Base-by-base conservation (phyloP, 2,888 invertebrate genomes). In the Drosophila peninsularis region DNA sequence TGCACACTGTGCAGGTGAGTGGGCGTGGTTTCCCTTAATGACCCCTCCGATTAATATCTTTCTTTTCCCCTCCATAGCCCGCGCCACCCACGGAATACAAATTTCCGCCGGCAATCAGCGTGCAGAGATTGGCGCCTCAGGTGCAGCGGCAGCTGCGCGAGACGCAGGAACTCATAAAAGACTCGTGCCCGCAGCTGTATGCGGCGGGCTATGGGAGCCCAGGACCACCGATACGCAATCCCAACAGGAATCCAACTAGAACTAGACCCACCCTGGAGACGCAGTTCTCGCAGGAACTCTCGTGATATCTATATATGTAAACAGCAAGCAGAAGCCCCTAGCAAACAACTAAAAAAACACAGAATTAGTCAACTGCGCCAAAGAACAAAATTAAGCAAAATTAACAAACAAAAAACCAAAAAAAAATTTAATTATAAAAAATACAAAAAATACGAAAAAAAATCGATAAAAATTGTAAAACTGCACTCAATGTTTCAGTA, bases 241-340 rank as follows among this genome's bases (percentile, higher is more conserved):
- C 92, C 80, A 90, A 90, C 84, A 86, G 91, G 73, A 90, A 90
- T 76, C 82, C 91, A 88, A 87, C 89, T 88, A 91, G 92, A 90
- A 82, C 89, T 89, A 91, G 92, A 89, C 92, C 92, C 91, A 92
- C 92, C 92, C 91, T 93, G 92, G 92, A 93, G 91, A 92, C 92
- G 66, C 92, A 92, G 90, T 93, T 92, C 92, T 92, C 92, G 76
- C 92, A 92, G 91, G 92, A 93, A 91, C 91, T 92, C 90, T 93
- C 92, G 93, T 93, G 92, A 93, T 93, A 93, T 92, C 91, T 92
- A 92, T 91, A 92, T 87, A 86, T 86, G 86, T 86, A 89, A 91
- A 92, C 84, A 92, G 91, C 89, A 89, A 77, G 80, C 80, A 82
- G 76, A 81, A 56, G 19, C 47, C 56, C 62, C 42, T 62, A 82